Evolutionary conservation across 2,113 vertebrate species (phyloP).

Genomic region (Carettochelys insculpta): DNA sequence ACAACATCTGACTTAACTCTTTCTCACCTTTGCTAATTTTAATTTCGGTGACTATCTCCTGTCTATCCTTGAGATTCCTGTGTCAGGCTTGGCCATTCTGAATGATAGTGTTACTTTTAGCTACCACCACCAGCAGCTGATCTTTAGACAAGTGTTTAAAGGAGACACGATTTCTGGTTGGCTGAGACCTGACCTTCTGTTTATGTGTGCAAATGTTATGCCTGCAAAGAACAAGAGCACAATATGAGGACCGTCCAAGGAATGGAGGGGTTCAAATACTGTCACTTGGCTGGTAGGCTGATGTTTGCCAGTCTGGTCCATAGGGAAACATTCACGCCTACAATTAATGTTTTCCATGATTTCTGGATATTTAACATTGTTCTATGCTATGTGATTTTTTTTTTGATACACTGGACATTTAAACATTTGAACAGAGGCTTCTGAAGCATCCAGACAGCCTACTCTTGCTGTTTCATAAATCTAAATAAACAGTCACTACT

Average conservation of each 20-base stretch:
- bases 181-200: background rate
- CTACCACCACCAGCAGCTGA: background rate
- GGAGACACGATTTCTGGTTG: background rate
- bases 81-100: background rate
- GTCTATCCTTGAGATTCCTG: fast-evolving
- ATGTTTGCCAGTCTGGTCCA: too few relatives aligned
- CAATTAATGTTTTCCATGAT: too few relatives aligned
- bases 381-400: too few relatives aligned
- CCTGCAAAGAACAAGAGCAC: background rate
- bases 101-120: background rate
- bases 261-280: too few relatives aligned
- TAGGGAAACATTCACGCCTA: too few relatives aligned
- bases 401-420: too few relatives aligned
- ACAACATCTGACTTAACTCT: background rate
- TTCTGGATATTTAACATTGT: too few relatives aligned
- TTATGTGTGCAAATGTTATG: background rate
- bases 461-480: too few relatives aligned
- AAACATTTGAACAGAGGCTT: too few relatives aligned
- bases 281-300: too few relatives aligned
- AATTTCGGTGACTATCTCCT: background rate
- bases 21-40: background rate
- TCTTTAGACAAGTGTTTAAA: background rate
- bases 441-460: too few relatives aligned
- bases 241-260: background rate
- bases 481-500: too few relatives aligned